Evolutionary conservation across 2,888 invertebrate species (phyloP), one percentile per base, ranked within the genome.

Genomic region (Chymomyza amoena): DNA sequence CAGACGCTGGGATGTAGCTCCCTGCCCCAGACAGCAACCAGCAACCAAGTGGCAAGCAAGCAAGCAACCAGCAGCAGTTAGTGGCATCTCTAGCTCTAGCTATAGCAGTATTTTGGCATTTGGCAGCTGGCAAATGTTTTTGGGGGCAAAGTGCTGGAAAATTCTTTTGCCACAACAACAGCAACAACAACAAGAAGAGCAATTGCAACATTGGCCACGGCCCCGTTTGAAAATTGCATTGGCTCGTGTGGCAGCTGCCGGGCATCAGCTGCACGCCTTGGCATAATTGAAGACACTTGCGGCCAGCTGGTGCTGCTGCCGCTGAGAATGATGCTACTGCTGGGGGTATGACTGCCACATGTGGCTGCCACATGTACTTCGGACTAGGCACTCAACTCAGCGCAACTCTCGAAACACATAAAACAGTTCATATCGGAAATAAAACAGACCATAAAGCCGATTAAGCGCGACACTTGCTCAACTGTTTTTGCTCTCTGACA

Each of bases 401-500:
- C 13, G n/a, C 45, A 16, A 54, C 6, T 4, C n/a, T 20, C 10
- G 2, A 57, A 7, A 61, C 61, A 64, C 73, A 75, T 80, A 73
- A 77, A 78, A 83, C 83, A 84, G 88, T 85, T 84, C 84, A 86
- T 85, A 84, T 84, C 86, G 77, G 70, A 84, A 80, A 85, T 84
- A 87, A 84, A 87, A 87, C 88, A 85, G 84, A 85, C 81, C 88
- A 83, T 87, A 87, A 87, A 84, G 88, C 83, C 86, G 83, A 84
- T 84, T 84, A 87, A 85, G 74, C 74, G 80, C 87, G 76, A 81
- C 87, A 81, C 84, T 81, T 77, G 84, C 69, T 77, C 78, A 84
- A 87, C 76, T 78, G 70, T 72, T 72, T 82, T 74, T 78, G 64
- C 56, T 61, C 72, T 76, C 76, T 85, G 85, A 79, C 89, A 89